A percentile compares a stretch with the other conserved stretches of the same genome.
Conservation (phyloP, 2,888 invertebrate genomes). For the Drosophila kuntzei region DNA sequence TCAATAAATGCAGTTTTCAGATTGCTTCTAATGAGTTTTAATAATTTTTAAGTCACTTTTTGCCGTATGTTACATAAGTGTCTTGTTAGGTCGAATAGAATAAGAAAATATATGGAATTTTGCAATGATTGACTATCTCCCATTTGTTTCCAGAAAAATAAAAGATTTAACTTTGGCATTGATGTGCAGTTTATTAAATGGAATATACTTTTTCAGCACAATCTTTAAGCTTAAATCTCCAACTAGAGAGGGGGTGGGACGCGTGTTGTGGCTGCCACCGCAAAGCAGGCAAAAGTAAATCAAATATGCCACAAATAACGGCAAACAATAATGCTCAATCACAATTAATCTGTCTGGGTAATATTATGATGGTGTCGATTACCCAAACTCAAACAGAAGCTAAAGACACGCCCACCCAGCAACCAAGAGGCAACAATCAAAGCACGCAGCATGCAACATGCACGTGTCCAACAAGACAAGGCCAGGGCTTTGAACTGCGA, state of each 20-base stretch:
- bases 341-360: constrained; percentile 67
- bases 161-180: neutral
- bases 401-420: constrained; percentile 53
- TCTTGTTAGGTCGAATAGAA: neutral
- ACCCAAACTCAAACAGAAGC: constrained; percentile 61
- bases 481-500: constrained; percentile 9
- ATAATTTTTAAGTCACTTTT: neutral
- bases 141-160: neutral
- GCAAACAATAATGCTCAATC: constrained; percentile 25
- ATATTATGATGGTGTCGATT: constrained; percentile 78
- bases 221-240: constrained; percentile 3
- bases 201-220: constrained; percentile 3
- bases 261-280: constrained; percentile 17
- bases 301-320: constrained; percentile 51
- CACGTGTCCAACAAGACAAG: constrained; percentile 58
- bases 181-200: constrained; percentile 4
- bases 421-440: constrained; percentile 36
- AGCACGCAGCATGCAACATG: constrained; percentile 26
- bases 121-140: too few species aligned
- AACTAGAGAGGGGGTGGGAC: neutral
- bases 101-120: too few species aligned
- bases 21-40: too few species aligned
- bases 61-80: neutral
- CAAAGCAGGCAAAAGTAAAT: constrained; percentile 38
- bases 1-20: too few species aligned